phyloP scores from a whole-genome alignment of 2,113 vertebrate species.

The Illadopsis cleaveri region DNA sequence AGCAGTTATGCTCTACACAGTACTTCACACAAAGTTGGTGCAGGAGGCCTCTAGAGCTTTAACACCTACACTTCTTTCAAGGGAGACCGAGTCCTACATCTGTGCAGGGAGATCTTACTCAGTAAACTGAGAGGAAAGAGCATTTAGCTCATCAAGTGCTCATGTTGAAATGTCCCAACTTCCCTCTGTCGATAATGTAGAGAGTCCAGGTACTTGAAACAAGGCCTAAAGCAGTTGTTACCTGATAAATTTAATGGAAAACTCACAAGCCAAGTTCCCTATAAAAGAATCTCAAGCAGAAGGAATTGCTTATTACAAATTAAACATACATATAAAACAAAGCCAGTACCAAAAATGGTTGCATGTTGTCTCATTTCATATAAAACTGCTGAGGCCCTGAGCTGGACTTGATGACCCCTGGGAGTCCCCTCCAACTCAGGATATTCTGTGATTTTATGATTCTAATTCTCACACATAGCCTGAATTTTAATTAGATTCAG shows the following conservation, averaged over 20 bases:
- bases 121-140: neutral
- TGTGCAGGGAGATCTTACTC: neutral
- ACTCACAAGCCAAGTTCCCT: neutral
- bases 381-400: neutral
- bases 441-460: neutral
- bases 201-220: neutral
- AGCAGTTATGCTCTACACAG: neutral
- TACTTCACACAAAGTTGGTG: neutral
- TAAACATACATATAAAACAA: neutral
- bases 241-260: neutral
- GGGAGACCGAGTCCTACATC: fast-evolving
- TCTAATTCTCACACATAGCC: neutral
- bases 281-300: neutral
- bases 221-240: neutral
- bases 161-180: neutral
- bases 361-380: neutral
- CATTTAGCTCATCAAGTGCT: neutral
- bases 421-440: neutral
- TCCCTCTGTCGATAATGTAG: neutral
- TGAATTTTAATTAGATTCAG: neutral
- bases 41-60: neutral
- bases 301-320: neutral
- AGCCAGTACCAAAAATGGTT: neutral
- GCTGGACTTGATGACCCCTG: neutral
- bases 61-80: neutral